Base-by-base conservation (phyloP, 2,797 vertebrate genomes). In the Xiphophorus birchmanni region DNA sequence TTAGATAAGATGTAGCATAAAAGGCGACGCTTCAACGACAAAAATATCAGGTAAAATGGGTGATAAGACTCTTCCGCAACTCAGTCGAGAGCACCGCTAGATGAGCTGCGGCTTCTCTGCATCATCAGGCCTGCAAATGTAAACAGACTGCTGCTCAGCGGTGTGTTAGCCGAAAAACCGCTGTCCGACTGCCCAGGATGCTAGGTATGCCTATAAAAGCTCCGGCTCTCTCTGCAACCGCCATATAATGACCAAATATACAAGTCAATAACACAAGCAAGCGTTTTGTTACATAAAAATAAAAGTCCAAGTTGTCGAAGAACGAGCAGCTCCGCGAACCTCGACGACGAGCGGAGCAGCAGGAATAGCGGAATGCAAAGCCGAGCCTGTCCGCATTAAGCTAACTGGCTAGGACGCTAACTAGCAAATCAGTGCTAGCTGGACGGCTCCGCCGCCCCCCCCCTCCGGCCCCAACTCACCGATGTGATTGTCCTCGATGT, bases 401-500 rank as follows among this genome's bases (percentile, higher is more conserved):
- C 91, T 91, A 92, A 78, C 91, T 87, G 89, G 91, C 93, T 82
- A 23, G 74, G 58, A 13, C 26, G 65, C 65, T 5, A 54, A 78
- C 86, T 87, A 89, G 89, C 92, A 83, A 75, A 8, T 2, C 11
- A 6, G 82, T 45, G 88, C 84, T 92, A 89, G 87, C 90, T 4
- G 73, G 79, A 75, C 86, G 82, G 88, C 91, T 74, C 75, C 73
- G 79, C 47, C 83, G 52, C 50, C 81, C 91, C 95, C 91, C 95
- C 95, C 96, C 96, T 94, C 81, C 5, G 87, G 88, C 86, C 92
- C 81, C 79, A 90, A 82, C 89, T 97, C 93, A 99, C 98, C 98
- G 95, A 99, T 99, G 94, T 99, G 98, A 95, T 96, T 98, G 95
- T 99, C 98, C 92, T 99, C 98, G 94, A 99, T 99, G 96, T 99